These are phyloP conservation scores for Heliconius hortense DNA, from an alignment of 2,888 invertebrate species.

Conservation along the genomic window DNA sequence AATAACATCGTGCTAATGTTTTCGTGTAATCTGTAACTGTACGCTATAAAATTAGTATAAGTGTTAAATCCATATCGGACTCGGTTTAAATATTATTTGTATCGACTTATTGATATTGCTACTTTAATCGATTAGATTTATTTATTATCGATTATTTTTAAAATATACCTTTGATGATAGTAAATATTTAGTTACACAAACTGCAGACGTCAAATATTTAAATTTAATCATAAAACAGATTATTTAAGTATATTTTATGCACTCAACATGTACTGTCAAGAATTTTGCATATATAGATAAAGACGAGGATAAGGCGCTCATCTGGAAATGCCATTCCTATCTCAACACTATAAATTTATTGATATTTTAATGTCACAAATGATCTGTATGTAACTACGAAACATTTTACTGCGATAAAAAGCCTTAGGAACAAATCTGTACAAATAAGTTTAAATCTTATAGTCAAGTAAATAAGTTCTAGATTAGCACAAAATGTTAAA, in stretches of 20 bases:
- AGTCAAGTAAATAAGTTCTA: background rate
- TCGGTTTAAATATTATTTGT: background rate
- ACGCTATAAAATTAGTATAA: constrained; percentile 11
- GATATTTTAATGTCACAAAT: constrained; percentile 82
- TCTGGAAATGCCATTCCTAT: constrained; percentile 67
- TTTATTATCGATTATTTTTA: background rate
- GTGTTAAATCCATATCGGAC: background rate
- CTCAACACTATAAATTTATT: constrained; percentile 78
- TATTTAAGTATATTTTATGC: constrained; percentile 43
- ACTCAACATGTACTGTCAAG: constrained; percentile 48
- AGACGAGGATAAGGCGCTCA: constrained; percentile 54
- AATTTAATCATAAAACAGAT: constrained; percentile 39
- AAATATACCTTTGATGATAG: background rate
- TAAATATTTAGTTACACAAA: background rate
- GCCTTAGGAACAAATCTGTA: constrained; percentile 45
- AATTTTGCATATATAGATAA: constrained; percentile 62
- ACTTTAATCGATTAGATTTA: background rate
- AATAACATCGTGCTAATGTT: constrained; percentile 36
- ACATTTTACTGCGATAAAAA: constrained; percentile 48
- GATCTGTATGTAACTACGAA: constrained; percentile 77
- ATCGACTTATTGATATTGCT: background rate
- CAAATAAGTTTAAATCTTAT: constrained; percentile 45
- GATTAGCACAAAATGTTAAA: constrained; percentile 34
- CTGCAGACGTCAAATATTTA: background rate
- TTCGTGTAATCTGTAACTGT: constrained; percentile 31